Percentiles rank a stretch among this genome's conserved stretches.
phyloP scores from a whole-genome alignment of 1,140 invertebrate genomes.

The Pseudomyrmex flavicornis region DNA sequence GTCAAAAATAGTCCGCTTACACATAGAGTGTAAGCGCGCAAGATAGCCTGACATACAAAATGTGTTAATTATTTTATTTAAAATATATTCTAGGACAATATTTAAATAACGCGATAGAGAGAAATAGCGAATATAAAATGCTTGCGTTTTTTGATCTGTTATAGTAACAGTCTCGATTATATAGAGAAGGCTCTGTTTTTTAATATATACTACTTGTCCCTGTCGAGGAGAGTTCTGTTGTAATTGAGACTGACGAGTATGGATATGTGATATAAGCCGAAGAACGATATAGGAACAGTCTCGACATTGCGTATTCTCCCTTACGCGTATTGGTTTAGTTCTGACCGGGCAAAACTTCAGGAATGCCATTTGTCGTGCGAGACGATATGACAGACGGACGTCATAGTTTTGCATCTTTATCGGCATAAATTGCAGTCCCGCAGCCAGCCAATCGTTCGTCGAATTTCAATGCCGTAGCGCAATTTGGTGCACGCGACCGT shows the following conservation, averaged over 20 bases:
- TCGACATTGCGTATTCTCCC: not conserved
- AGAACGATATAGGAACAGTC: not conserved
- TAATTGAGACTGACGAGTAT: constrained; percentile 54
- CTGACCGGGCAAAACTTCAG: constrained; percentile 41
- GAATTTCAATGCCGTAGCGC: constrained; percentile 75
- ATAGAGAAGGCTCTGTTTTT: too few relatives aligned
- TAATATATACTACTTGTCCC: too few relatives aligned
- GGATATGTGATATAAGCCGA: not conserved
- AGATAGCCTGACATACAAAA: too few relatives aligned
- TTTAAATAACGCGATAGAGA: too few relatives aligned
- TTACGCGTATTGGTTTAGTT: constrained; percentile 51
- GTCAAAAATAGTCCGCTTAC: too few relatives aligned
- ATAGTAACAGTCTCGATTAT: too few relatives aligned
- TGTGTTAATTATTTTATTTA: too few relatives aligned
- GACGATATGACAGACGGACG: constrained; percentile 60
- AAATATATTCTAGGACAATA: too few relatives aligned
- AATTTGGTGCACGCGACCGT: constrained; percentile 82
- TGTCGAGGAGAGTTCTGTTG: constrained; percentile 11
- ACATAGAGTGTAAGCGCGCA: too few relatives aligned
- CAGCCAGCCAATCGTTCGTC: constrained; percentile 71
- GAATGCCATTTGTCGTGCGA: constrained; percentile 71
- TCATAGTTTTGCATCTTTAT: constrained; percentile 75
- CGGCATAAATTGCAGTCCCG: constrained; percentile 68
- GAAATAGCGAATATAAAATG: not conserved
- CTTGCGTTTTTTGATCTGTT: not conserved